Evolutionary conservation across 2,797 vertebrate genomes (phyloP), one percentile per base, ranked within the genome.

Genomic region (Tenualosa ilisha): DNA sequence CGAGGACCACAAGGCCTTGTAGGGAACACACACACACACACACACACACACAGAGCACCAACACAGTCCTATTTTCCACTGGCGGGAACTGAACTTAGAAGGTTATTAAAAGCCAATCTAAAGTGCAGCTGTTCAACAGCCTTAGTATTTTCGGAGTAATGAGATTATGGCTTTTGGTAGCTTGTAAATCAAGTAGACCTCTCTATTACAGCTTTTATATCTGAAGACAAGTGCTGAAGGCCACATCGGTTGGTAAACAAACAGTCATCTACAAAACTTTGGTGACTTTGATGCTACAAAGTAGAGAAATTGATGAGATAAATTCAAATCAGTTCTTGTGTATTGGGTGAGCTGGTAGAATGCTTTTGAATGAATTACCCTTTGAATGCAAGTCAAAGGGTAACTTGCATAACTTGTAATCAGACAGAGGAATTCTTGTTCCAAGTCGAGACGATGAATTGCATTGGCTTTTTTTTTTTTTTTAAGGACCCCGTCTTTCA

Each of bases 361-460:
- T 37, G 26, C 31, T 37, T 40, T 72, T 72, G 37, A 37, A 72
- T 26, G 63, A 5, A 8, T 49, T 49, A 31, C 31, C 31, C 31
- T 31, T 63, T 22, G n/a, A 7, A 24, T 24, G 3, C 26, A 72
- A 72, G 68, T 40, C 68, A 72, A 72, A 72, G 68, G 68, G 37
- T 72, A 31, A 8, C 37, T 72, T 72, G 31, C 68, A 40, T 72
- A 72, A 72, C 68, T 72, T 15, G 68, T 40, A 72, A 72, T 84
- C 31, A n/a, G 59, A n/a, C 37, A 40, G 43, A 37, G 31, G 59
- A 84, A 56, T 84, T 26, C 59, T 24, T 72, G 82, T 68, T 82
- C 72, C n/a, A 68, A 82, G 51, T 84, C 31, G 51, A 72, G 81
- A 20, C 82, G 81, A 82, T 53, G 54, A 72, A 86, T 43, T 61